Evolutionary conservation across 1,140 invertebrate genomes (phyloP).

Genomic region (Papilio polyxenes): DNA sequence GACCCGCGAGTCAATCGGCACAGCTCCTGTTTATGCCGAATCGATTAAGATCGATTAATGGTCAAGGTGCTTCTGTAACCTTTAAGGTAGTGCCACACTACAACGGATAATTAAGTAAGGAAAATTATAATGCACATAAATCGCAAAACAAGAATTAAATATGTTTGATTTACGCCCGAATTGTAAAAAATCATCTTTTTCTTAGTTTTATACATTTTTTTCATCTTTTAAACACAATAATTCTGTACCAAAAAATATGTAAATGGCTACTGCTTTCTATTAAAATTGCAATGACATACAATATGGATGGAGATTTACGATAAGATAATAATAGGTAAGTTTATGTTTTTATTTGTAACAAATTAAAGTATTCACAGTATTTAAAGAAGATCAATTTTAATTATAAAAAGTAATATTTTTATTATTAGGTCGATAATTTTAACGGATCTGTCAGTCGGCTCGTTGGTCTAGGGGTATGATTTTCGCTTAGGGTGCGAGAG

Average conservation of each 20-base stretch:
- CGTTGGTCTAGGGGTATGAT: constrained; percentile 38
- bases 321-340: neutral
- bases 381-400: no score
- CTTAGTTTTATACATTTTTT: neutral
- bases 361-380: no score
- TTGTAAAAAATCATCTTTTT: neutral
- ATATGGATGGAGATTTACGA: neutral
- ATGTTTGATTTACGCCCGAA: neutral
- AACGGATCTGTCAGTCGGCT: neutral
- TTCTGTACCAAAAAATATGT: no score
- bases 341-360: no score
- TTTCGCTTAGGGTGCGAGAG: constrained; percentile 38
- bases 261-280: no score
- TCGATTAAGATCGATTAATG: constrained; percentile 36
- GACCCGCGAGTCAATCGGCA: constrained; percentile 11
- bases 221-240: no score
- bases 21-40: constrained; percentile 42
- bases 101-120: neutral
- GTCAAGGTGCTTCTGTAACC: constrained; percentile 32
- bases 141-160: neutral
- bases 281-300: neutral
- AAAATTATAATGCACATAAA: neutral
- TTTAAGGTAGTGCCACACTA: neutral
- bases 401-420: no score
- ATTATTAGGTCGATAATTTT: neutral